A percentile compares a stretch with the other conserved stretches of the same genome.
phyloP scores from a whole-genome alignment of 2,113 vertebrate species.

The Isurus oxyrinchus region DNA sequence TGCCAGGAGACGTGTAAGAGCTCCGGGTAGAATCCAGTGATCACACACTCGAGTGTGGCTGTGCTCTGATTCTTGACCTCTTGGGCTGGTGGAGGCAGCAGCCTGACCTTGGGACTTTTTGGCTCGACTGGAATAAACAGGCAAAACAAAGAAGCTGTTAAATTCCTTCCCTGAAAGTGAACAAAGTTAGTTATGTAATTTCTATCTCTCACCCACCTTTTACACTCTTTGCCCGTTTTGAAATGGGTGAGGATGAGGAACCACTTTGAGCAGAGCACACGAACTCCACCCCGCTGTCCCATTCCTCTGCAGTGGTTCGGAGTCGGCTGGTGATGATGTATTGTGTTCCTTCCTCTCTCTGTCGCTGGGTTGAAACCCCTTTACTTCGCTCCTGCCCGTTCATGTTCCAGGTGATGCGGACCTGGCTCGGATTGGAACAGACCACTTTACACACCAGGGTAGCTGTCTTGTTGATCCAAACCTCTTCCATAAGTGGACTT shows the following conservation, averaged over 20 bases:
- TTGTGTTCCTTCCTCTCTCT: neutral
- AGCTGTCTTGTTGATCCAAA: no score
- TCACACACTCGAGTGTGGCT: neutral
- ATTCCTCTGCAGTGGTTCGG: neutral
- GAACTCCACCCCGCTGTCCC: neutral
- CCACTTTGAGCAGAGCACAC: neutral
- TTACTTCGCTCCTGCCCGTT: no score
- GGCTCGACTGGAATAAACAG: neutral
- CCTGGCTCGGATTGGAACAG: no score
- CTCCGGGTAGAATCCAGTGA: neutral
- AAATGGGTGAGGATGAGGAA: neutral
- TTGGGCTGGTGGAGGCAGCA: neutral
- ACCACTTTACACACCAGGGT: no score
- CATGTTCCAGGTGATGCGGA: no score
- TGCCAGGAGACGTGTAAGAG: neutral
- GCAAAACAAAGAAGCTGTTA: neutral
- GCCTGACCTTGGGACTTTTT: neutral
- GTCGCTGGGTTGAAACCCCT: no score
- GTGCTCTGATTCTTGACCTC: neutral
- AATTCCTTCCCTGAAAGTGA: no score
- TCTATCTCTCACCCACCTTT: neutral
- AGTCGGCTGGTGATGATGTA: neutral
- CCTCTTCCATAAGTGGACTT: no score
- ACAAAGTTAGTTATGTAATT: neutral
- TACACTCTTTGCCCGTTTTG: neutral